phyloP scores from a whole-genome alignment of 2,113 vertebrate genomes.

The Zosterops pallidus region DNA sequence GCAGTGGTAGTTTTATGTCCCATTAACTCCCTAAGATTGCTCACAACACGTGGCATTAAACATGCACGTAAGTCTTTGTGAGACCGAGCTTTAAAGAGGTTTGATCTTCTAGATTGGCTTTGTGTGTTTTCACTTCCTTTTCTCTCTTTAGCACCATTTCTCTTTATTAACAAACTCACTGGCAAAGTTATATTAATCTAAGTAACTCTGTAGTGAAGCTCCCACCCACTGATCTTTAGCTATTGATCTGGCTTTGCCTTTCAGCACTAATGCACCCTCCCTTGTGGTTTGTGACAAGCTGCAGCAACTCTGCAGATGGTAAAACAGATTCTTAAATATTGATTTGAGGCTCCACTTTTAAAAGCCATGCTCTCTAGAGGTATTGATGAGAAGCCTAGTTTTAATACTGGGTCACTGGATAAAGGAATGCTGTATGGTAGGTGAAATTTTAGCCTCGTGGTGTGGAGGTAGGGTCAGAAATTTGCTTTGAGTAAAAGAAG shows the following conservation, averaged over 20 bases:
- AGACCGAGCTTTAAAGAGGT: neutral
- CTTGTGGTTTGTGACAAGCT: slow-evolving; percentile 24
- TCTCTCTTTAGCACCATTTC: neutral
- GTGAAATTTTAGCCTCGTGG: neutral
- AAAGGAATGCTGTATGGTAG: neutral
- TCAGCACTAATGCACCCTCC: slow-evolving; percentile 34
- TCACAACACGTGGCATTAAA: neutral
- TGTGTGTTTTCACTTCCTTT: neutral
- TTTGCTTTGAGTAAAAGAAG: neutral
- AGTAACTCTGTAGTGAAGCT: neutral
- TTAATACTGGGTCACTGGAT: neutral
- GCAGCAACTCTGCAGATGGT: slow-evolving; percentile 42
- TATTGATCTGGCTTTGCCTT: slow-evolving; percentile 55
- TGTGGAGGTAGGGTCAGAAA: neutral
- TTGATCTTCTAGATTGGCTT: neutral
- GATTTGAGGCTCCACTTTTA: slow-evolving; percentile 34
- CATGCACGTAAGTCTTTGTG: neutral
- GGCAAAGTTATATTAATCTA: slow-evolving; percentile 14
- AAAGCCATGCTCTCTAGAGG: neutral
- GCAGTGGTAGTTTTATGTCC: neutral
- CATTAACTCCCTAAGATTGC: slow-evolving; percentile 4
- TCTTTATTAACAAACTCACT: slow-evolving; percentile 39
- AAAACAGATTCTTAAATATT: slow-evolving; percentile 61
- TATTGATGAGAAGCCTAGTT: slow-evolving; percentile 27
- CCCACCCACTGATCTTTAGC: slow-evolving; percentile 22